These are phyloP conservation scores for Balearica regulorum DNA, from an alignment of 2,797 vertebrate species.

Conservation along the genomic window DNA sequence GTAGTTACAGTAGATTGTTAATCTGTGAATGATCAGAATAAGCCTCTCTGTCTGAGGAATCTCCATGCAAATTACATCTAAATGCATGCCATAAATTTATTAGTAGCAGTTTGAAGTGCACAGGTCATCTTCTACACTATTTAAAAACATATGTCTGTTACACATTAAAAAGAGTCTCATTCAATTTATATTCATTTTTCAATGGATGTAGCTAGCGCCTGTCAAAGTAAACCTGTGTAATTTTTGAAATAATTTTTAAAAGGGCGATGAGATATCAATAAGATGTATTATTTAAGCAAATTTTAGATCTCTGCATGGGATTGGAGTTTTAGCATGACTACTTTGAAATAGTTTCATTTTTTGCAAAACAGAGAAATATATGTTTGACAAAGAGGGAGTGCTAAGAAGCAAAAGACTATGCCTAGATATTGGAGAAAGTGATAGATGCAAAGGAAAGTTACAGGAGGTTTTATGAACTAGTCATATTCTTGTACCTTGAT, in stretches of 20 bases:
- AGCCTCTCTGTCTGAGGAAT: conserved; percentile 58
- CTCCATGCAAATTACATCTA: conserved; percentile 65
- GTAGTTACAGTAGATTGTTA: conserved; percentile 71
- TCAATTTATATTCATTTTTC: conserved; percentile 57
- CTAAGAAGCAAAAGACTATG: not conserved
- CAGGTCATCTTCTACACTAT: conserved; percentile 57
- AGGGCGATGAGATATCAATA: not conserved
- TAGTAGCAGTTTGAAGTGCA: conserved; percentile 53
- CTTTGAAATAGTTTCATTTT: not conserved
- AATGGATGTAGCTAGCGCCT: not conserved
- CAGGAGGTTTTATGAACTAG: not conserved
- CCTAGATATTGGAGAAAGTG: not conserved
- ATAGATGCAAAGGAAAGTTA: not conserved
- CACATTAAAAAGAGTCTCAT: conserved; percentile 16
- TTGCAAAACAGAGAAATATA: not conserved
- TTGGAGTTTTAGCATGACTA: not conserved
- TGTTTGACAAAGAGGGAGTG: not conserved
- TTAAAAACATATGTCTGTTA: conserved; percentile 55
- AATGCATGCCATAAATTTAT: conserved; percentile 66
- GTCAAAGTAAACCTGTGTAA: conserved; percentile 29
- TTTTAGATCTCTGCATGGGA: not conserved
- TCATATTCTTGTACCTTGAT: not conserved
- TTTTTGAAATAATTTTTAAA: not conserved
- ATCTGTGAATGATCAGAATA: conserved; percentile 65
- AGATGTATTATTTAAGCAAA: conserved; percentile 1